Conservation (phyloP, 2,888 invertebrate genomes). For the Diplolepis rosae region DNA sequence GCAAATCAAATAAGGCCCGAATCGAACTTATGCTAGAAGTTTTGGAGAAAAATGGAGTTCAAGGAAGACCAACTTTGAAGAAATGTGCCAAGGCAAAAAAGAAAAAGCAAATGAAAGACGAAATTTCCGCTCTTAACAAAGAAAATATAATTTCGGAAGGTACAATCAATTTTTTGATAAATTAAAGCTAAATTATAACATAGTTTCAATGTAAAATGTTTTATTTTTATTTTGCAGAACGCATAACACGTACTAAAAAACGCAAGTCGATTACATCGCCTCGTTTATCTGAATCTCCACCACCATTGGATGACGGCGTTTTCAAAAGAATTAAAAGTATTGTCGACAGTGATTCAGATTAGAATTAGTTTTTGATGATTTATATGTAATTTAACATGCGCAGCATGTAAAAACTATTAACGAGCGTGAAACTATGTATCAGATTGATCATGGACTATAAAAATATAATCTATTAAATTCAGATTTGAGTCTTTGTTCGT, state of each 20-base stretch:
- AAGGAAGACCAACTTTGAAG: conserved; percentile 60
- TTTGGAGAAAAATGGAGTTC: conserved; percentile 59
- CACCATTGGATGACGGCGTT: conserved; percentile 45
- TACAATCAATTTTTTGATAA: conserved; percentile 34
- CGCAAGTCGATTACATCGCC: background rate
- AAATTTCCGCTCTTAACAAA: conserved; percentile 56
- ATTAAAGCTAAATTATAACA: background rate
- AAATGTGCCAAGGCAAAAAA: conserved; percentile 61
- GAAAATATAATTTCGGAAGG: conserved; percentile 61
- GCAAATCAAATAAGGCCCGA: conserved; percentile 55
- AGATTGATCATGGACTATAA: no score
- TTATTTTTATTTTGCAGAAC: background rate
- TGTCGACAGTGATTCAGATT: conserved; percentile 59
- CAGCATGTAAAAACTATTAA: no score
- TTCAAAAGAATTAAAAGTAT: conserved; percentile 52
- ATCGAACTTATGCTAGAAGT: conserved; percentile 52
- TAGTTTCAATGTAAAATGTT: background rate
- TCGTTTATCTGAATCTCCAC: conserved; percentile 25
- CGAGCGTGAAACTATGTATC: no score
- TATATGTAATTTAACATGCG: no score
- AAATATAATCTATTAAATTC: no score
- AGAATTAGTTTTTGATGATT: background rate
- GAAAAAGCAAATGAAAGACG: conserved; percentile 53
- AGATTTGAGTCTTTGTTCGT: no score
- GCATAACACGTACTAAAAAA: background rate